Evolutionary conservation across 2,113 vertebrate genomes (phyloP).

Genomic region (Capreolus pygargus): DNA sequence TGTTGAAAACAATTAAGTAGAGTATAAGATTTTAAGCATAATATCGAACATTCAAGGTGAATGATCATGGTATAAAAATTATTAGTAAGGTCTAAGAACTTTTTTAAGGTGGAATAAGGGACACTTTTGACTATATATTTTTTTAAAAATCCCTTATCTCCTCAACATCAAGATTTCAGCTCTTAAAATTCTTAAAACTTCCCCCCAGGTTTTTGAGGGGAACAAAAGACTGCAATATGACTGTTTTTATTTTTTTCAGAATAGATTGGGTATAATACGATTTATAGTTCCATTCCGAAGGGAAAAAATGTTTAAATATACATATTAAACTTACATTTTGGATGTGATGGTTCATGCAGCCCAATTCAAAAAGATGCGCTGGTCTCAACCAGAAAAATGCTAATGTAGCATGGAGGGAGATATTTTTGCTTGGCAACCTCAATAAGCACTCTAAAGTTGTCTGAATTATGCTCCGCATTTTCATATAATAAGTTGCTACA

Average conservation of each 20-base stretch:
- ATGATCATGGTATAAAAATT: background rate
- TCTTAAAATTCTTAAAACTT: background rate
- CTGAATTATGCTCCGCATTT: background rate
- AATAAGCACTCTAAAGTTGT: background rate
- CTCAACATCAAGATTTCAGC: background rate
- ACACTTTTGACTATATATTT: background rate
- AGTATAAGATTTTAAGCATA: slow-evolving; percentile 38
- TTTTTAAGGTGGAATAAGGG: background rate
- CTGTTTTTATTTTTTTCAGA: slow-evolving; percentile 26
- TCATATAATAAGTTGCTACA: background rate
- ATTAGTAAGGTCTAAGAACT: background rate
- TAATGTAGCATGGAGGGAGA: background rate
- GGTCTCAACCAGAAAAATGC: slow-evolving; percentile 29
- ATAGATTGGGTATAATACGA: background rate
- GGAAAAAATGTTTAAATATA: slow-evolving; percentile 19
- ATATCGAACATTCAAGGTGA: slow-evolving; percentile 1
- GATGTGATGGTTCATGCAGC: background rate
- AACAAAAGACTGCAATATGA: background rate
- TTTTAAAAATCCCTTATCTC: background rate
- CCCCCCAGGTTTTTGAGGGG: background rate
- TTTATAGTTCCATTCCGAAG: background rate
- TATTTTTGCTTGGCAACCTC: background rate
- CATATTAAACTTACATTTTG: background rate
- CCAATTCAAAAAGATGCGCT: slow-evolving; percentile 8
- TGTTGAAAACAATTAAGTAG: slow-evolving; percentile 46